These are phyloP conservation scores for Pseudomugil tenellus DNA, from an alignment of 2,797 vertebrate genomes.

Conservation along the genomic window DNA sequence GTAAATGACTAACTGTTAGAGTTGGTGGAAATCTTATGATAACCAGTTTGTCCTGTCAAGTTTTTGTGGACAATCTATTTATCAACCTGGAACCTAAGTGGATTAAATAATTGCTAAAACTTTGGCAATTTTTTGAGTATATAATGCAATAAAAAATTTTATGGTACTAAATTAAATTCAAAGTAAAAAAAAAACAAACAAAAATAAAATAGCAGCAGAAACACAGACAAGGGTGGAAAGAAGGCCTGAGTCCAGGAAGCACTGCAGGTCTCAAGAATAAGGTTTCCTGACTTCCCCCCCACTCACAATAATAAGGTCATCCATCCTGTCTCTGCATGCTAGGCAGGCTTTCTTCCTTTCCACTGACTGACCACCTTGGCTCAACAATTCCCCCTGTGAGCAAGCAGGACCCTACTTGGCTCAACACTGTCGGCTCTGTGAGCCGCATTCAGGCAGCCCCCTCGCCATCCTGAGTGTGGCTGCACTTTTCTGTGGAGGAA, in stretches of 20 bases:
- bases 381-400: constrained; percentile 10
- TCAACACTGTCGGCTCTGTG: constrained; percentile 26
- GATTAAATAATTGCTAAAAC: not conserved
- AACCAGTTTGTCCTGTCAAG: constrained; percentile 17
- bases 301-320: constrained; percentile 68
- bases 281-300: constrained; percentile 47
- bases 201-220: constrained; percentile 8
- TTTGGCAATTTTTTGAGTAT: too few relatives aligned
- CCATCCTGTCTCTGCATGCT: constrained; percentile 34
- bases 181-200: not conserved
- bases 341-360: constrained; percentile 21
- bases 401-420: constrained; percentile 14
- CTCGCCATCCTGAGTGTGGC: constrained; percentile 34
- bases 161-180: not conserved
- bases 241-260: constrained; percentile 55
- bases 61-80: constrained; percentile 4
- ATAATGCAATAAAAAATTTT: not conserved
- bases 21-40: constrained; percentile 33
- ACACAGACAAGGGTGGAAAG: constrained; percentile 28
- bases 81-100: not conserved
- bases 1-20: constrained; percentile 48
- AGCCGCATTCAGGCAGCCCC: constrained; percentile 42
- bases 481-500: constrained; percentile 42
- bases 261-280: constrained; percentile 46
- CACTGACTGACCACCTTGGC: constrained; percentile 33